Conservation (phyloP, 2,888 invertebrate species). For the Argyra leucocephala region DNA sequence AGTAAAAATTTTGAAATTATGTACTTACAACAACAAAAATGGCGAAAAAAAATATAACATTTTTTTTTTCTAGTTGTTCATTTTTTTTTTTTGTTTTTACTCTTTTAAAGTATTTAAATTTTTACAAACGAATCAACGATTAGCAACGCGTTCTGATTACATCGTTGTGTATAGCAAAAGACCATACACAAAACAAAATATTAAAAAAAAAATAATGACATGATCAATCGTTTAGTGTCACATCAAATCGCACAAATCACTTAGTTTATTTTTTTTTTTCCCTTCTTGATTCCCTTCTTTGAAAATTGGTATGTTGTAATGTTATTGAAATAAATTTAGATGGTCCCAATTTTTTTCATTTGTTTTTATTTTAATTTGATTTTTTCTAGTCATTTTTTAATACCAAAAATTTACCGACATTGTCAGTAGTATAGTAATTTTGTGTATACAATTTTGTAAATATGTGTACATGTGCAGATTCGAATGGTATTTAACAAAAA, state of each 20-base stretch:
- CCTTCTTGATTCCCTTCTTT: too few species aligned
- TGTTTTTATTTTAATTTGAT: too few species aligned
- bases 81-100: neutral
- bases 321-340: neutral
- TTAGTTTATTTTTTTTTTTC: neutral
- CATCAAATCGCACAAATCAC: slow-evolving; percentile 6
- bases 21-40: too few species aligned
- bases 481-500: too few species aligned
- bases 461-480: too few species aligned
- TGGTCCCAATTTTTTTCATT: too few species aligned
- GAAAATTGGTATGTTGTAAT: too few species aligned
- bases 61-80: neutral
- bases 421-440: too few species aligned
- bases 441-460: too few species aligned
- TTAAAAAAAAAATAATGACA: neutral
- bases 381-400: too few species aligned
- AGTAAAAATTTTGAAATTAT: neutral
- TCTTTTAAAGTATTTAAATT: neutral
- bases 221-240: slow-evolving; percentile 6
- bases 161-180: neutral
- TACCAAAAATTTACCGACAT: too few species aligned
- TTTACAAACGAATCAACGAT: neutral
- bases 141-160: slow-evolving; percentile 1
- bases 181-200: neutral
- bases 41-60: neutral